Evolutionary conservation across 2,888 invertebrate species (phyloP).

Genomic region (Lasius fuliginosus): DNA sequence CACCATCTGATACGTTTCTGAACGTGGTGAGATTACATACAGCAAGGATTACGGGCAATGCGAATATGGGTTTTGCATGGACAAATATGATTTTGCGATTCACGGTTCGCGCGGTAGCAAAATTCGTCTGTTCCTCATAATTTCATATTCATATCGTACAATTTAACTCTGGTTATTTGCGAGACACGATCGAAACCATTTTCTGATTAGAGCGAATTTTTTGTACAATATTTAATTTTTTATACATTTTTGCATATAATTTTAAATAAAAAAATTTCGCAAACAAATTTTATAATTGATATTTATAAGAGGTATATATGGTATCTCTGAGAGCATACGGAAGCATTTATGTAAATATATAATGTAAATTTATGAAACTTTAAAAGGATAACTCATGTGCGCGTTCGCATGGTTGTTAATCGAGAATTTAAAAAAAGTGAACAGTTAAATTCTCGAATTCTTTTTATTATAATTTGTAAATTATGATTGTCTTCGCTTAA

Average conservation of each 20-base stretch:
- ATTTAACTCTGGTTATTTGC: background rate
- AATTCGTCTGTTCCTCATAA: background rate
- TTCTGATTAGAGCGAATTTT: background rate
- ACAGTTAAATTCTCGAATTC: slow-evolving; percentile 56
- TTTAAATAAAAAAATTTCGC: background rate
- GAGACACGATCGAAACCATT: background rate
- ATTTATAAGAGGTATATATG: too few species aligned
- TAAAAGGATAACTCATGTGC: slow-evolving; percentile 19
- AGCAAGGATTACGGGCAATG: background rate
- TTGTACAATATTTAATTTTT: background rate
- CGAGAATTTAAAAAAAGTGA: background rate
- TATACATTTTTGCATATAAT: background rate
- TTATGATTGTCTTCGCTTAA: background rate
- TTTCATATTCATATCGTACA: background rate
- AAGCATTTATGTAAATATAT: too few species aligned
- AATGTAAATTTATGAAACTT: slow-evolving; percentile 8
- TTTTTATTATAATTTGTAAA: background rate
- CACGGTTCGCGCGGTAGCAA: background rate
- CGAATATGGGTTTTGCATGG: background rate
- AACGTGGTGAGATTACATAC: background rate
- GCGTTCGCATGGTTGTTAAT: slow-evolving; percentile 2
- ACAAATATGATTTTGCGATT: background rate
- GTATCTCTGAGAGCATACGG: too few species aligned
- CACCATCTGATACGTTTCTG: background rate
- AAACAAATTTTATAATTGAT: too few species aligned